These are phyloP conservation scores for Poecilobothrus nobilitatus DNA, from an alignment of 2,888 invertebrate species.

Conservation along the genomic window DNA sequence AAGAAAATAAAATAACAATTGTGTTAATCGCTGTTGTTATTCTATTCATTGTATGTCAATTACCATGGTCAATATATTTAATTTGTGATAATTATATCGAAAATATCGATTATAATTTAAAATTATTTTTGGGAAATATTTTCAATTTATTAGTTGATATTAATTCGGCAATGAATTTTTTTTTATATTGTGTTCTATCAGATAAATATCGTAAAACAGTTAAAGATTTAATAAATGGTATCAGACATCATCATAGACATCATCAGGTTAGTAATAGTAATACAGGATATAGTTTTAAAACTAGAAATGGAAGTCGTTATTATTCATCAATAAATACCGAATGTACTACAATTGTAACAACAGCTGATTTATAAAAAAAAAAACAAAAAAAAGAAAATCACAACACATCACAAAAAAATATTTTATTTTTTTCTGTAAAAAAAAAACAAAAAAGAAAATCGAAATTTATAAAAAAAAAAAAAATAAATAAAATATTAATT, in stretches of 20 bases:
- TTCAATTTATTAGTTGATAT: constrained; percentile 62
- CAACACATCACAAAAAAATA: too few relatives aligned
- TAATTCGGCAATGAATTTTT: constrained; percentile 68
- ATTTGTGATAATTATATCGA: constrained; percentile 31
- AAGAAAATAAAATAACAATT: constrained; percentile 65
- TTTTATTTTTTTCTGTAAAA: too few relatives aligned
- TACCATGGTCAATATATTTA: constrained; percentile 58
- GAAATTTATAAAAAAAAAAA: too few relatives aligned
- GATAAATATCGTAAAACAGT: constrained; percentile 61
- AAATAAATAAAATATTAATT: too few relatives aligned
- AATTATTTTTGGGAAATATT: constrained; percentile 56
- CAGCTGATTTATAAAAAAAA: neutral
- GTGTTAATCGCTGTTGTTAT: constrained; percentile 68
- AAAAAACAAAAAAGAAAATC: too few relatives aligned
- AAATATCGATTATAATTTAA: constrained; percentile 28
- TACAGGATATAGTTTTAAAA: constrained; percentile 1
- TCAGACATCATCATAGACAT: constrained; percentile 23
- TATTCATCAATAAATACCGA: neutral
- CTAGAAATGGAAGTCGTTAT: constrained; percentile 6
- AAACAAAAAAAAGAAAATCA: too few relatives aligned
- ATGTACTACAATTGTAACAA: neutral
- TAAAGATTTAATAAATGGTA: constrained; percentile 38
- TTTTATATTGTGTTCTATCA: constrained; percentile 67
- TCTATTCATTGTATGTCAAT: constrained; percentile 64
- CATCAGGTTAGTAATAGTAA: constrained; percentile 19